Evolutionary conservation across 2,113 vertebrate species (phyloP), one percentile per base, ranked within the genome.

Genomic region (Ictidomys tridecemlineatus): DNA sequence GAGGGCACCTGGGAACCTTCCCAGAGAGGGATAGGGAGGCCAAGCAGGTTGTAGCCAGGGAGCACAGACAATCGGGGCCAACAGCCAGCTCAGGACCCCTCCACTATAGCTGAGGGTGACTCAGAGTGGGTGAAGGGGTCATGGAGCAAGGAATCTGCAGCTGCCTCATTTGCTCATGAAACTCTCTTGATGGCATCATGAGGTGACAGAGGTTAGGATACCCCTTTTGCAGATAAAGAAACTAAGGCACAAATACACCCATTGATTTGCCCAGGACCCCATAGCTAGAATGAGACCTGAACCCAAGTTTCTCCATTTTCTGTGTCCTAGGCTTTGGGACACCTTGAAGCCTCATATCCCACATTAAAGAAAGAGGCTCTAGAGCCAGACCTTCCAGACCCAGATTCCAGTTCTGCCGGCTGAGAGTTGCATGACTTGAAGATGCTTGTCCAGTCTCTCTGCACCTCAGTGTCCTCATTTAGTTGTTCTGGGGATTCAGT

Each of bases 401-500:
- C 77, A 26, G 32, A 12, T 70, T 85, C 53, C 58, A 28, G 32
- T 22, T 80, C 45, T 39, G 13, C 48, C 22, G 42, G 39, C 39
- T 12, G 10, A 0, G 9, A 22, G 22, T 1, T 4, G 5, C 18
- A 2, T 39, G 39, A 58, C 20, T 1, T 3, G 20, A 65, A 73
- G 74, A 32, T 9, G 26, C 78, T 18, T 18, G 13, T 20, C 42
- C 8, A n/a, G 48, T 4, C 32, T 4, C 32, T 39, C 34, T 11
- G 22, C 4, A 26, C 61, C 61, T 88, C 42, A 24, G 28, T 7
- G 37, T n/a, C 39, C 77, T 88, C 10, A 28, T 63, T 51, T n/a
- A 13, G 22, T 28, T 91, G 3, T 8, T 45, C 5, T 26, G 24
- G 76, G 39, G 53, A 58, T 91, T 48, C 9, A 91, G 79, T 32